Conservation (phyloP, 2,113 vertebrate genomes). For the Podiceps cristatus region DNA sequence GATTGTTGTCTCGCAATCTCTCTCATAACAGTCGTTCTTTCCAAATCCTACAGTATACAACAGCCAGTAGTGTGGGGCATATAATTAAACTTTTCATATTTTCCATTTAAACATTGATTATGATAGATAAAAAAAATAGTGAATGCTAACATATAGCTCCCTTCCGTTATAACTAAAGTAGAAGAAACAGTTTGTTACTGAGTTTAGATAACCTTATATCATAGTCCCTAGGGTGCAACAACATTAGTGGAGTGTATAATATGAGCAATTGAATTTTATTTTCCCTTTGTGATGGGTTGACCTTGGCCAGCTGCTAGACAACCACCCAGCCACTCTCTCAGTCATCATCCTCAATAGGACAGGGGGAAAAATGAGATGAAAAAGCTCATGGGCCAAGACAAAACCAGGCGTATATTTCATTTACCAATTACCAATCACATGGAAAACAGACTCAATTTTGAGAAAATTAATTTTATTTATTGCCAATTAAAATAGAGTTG, state of each 20-base stretch:
- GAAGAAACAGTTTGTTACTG: background rate
- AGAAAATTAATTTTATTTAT: background rate
- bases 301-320: background rate
- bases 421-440: background rate
- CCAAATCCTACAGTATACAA: background rate
- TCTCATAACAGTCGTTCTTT: background rate
- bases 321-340: background rate
- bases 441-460: background rate
- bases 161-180: background rate
- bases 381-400: background rate
- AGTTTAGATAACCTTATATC: background rate
- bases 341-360: background rate
- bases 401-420: background rate
- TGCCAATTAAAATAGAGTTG: background rate
- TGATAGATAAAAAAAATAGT: background rate
- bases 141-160: background rate
- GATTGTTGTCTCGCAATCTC: background rate
- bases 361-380: background rate
- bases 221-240: background rate
- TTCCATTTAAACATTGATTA: background rate
- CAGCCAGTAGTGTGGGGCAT: background rate
- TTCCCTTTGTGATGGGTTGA: background rate
- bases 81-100: background rate
- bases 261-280: background rate
- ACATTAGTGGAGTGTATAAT: background rate